A percentile compares a stretch with the other conserved stretches of the same genome.
phyloP scores from a whole-genome alignment of 2,113 vertebrate species.

The Dascyllus trimaculatus region DNA sequence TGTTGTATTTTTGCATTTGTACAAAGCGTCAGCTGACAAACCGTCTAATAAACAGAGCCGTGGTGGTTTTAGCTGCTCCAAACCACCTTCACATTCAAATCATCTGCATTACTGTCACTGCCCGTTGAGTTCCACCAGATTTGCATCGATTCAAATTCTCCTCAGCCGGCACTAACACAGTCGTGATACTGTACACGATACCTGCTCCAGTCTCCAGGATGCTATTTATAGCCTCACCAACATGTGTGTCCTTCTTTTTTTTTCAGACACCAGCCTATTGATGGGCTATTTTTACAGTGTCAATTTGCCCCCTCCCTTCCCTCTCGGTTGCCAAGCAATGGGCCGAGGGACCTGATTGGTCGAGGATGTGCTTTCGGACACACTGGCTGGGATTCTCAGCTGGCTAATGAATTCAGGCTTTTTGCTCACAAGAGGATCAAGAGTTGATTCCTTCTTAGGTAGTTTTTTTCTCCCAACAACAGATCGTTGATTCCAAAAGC shows the following conservation, averaged over 20 bases:
- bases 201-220: constrained; percentile 77
- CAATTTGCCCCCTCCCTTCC: constrained; percentile 79
- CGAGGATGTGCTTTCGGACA: constrained; percentile 71
- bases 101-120: background rate
- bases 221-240: constrained; percentile 92
- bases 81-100: constrained; percentile 46
- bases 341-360: constrained; percentile 65
- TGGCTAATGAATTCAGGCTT: constrained; percentile 62
- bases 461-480: background rate
- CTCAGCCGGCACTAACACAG: constrained; percentile 75
- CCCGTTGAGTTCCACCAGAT: constrained; percentile 16
- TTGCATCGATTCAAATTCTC: constrained; percentile 77
- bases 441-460: background rate
- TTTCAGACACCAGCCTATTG: constrained; percentile 87
- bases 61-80: background rate
- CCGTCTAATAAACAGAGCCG: background rate
- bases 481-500: background rate
- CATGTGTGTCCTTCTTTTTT: constrained; percentile 85
- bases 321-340: constrained; percentile 78
- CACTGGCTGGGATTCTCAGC: constrained; percentile 60
- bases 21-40: constrained; percentile 29
- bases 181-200: constrained; percentile 87
- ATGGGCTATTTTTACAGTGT: constrained; percentile 87
- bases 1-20: constrained; percentile 32
- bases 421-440: constrained; percentile 32